Conservation (phyloP, 2,113 vertebrate species). For the Henicopernis longicauda region DNA sequence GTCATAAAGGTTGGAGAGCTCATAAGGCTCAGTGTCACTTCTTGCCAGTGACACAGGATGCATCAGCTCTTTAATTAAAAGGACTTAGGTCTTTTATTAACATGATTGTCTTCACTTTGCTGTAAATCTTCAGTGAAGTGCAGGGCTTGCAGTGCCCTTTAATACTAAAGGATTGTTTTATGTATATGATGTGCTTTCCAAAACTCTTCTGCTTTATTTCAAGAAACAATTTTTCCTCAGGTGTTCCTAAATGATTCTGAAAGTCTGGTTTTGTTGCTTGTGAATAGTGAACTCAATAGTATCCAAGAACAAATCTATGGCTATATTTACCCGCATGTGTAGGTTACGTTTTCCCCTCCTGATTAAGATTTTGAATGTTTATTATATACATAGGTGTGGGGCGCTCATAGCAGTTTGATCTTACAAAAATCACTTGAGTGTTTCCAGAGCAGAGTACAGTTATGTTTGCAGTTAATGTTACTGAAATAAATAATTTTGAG, state of each 20-base stretch:
- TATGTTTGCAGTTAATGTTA: not conserved
- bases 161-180: not conserved
- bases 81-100: not conserved
- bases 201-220: not conserved
- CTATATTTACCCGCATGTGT: rapidly evolving
- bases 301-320: not conserved
- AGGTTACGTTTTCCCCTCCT: not conserved
- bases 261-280: not conserved
- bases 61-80: not conserved
- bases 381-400: not conserved
- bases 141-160: not conserved
- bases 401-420: not conserved
- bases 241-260: not conserved
- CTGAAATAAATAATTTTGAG: not conserved
- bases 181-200: not conserved
- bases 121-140: not conserved
- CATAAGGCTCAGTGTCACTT: not conserved
- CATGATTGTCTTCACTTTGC: not conserved
- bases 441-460: not conserved
- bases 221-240: not conserved
- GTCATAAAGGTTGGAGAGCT: not conserved
- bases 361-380: not conserved
- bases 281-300: not conserved
- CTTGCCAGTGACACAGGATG: not conserved
- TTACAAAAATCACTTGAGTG: not conserved